A percentile compares a stretch with the other conserved stretches of the same genome.
Evolutionary conservation across 2,113 vertebrate species (phyloP).

Genomic region (Halichoerus grypus): DNA sequence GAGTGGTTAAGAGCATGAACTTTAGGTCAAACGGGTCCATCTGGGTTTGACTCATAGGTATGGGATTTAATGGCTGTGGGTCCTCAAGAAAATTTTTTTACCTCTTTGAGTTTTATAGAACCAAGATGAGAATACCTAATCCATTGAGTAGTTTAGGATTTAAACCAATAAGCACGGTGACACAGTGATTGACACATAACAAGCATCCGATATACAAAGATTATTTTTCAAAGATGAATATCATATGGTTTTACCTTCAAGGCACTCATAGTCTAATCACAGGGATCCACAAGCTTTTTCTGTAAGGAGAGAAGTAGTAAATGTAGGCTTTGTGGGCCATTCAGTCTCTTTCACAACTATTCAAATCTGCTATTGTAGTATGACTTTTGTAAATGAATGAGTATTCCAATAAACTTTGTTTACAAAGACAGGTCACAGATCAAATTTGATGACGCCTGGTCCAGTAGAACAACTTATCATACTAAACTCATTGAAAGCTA

Average conservation of each 20-base stretch:
- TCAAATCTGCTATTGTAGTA: background rate
- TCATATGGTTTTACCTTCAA: background rate
- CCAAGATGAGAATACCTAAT: background rate
- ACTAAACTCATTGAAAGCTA: background rate
- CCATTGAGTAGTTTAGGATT: background rate
- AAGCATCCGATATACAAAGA: background rate
- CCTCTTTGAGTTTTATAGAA: background rate
- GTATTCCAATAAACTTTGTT: constrained; percentile 36
- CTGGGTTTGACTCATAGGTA: background rate
- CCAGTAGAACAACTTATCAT: background rate
- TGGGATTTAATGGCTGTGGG: background rate
- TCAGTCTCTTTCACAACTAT: background rate
- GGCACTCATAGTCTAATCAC: background rate
- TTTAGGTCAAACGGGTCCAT: background rate
- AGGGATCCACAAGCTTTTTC: background rate
- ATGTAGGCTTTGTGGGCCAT: background rate
- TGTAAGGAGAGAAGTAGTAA: background rate
- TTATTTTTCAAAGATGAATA: background rate
- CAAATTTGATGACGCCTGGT: background rate
- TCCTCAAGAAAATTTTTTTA: background rate
- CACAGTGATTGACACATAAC: background rate
- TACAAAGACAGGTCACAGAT: background rate
- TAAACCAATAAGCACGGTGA: background rate
- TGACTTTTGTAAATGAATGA: background rate
- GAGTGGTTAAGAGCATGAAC: background rate